Evolutionary conservation across 2,797 vertebrate species (phyloP).

Genomic region (Amblyopsis hoosieri): DNA sequence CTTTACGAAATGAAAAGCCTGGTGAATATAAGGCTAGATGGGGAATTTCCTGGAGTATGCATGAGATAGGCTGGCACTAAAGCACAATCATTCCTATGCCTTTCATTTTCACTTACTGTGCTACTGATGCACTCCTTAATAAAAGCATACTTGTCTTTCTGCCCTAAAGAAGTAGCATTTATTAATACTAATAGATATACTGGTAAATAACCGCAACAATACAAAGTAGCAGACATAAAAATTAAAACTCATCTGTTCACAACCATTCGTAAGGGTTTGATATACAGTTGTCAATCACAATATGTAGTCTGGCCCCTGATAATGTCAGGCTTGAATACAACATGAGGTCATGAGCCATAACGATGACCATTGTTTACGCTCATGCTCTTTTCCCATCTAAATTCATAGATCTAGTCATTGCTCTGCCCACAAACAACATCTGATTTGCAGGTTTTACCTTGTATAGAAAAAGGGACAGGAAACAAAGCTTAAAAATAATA

Average conservation of each 20-base stretch:
- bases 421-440: conserved; percentile 4
- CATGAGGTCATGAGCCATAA: conserved; percentile 10
- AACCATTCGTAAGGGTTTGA: conserved; percentile 8
- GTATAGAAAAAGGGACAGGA: conserved; percentile 11
- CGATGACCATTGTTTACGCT: conserved; percentile 17
- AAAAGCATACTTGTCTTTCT: too few species aligned
- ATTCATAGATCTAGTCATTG: not conserved
- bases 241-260: too few species aligned
- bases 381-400: not conserved
- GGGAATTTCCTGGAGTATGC: conserved; percentile 9
- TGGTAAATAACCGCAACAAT: too few species aligned
- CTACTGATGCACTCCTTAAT: too few species aligned
- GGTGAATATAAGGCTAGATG: too few species aligned
- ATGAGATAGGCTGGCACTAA: conserved; percentile 14
- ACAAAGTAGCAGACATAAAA: too few species aligned
- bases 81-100: conserved; percentile 1
- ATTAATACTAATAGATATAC: not conserved
- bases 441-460: not conserved
- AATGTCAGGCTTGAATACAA: conserved; percentile 8
- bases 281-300: conserved; percentile 10
- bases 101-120: not conserved
- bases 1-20: too few species aligned
- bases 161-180: too few species aligned
- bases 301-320: conserved; percentile 4
- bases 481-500: not conserved